These are phyloP conservation scores for Chionodraco myersi DNA, from an alignment of 2,113 vertebrate species.

Conservation along the genomic window DNA sequence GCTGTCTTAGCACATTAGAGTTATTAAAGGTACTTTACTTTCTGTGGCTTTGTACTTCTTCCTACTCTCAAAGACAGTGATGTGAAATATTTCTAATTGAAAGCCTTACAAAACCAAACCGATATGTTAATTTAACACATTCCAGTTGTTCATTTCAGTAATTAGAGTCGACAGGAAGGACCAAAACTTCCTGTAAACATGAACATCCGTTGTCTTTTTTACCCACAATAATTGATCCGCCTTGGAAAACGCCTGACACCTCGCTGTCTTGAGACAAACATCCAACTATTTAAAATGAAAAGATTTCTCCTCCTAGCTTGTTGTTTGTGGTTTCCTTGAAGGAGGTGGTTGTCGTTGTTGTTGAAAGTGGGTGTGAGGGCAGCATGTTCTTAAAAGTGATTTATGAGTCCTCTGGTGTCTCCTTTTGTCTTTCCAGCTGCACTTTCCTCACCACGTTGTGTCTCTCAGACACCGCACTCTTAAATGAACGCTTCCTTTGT, in stretches of 20 bases:
- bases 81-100: too few relatives aligned
- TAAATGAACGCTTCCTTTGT: constrained; percentile 58
- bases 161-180: constrained; percentile 3
- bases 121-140: background rate
- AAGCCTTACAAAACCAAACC: constrained; percentile 3
- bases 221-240: background rate
- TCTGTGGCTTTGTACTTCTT: too few relatives aligned
- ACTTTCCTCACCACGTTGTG: constrained; percentile 43
- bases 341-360: constrained; percentile 54
- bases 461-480: constrained; percentile 62
- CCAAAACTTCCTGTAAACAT: constrained; percentile 23
- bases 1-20: too few relatives aligned
- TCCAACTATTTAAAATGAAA: background rate
- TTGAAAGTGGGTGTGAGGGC: constrained; percentile 54
- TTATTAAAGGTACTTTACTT: too few relatives aligned
- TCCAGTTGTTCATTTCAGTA: background rate
- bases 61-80: too few relatives aligned
- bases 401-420: constrained; percentile 65
- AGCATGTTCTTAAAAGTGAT: constrained; percentile 56
- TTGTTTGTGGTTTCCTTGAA: constrained; percentile 50
- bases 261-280: constrained; percentile 35
- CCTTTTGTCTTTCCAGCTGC: constrained; percentile 64
- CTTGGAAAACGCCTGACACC: background rate
- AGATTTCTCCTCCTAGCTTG: constrained; percentile 10
- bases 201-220: background rate